Percentiles rank a stretch among this genome's conserved stretches.
Conservation (phyloP, 2,888 invertebrate genomes). For the Bellardia bayeri region DNA sequence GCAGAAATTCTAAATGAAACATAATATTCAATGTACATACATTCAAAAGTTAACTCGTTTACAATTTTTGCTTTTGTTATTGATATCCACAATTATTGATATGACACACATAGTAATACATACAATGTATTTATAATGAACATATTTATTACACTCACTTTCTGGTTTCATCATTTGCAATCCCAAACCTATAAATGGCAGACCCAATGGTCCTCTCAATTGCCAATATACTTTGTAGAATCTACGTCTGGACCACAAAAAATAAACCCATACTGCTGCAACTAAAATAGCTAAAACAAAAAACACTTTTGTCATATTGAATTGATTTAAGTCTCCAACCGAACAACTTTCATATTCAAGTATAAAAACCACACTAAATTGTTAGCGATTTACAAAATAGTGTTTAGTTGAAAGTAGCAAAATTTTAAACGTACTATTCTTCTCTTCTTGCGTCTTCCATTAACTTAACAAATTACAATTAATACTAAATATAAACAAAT, state of each 20-base stretch:
- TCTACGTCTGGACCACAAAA: constrained; percentile 80
- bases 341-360: constrained; percentile 23
- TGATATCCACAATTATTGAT: too few relatives aligned
- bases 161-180: constrained; percentile 82
- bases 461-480: constrained; percentile 17
- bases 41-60: neutral
- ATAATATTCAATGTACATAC: neutral
- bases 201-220: constrained; percentile 80
- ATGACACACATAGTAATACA: too few relatives aligned
- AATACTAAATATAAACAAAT: constrained; percentile 17
- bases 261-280: constrained; percentile 77
- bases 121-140: neutral
- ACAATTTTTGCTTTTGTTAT: too few relatives aligned
- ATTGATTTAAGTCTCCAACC: too few relatives aligned
- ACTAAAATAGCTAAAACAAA: constrained; percentile 75
- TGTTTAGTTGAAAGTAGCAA: neutral
- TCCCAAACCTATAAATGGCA: constrained; percentile 81
- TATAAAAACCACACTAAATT: constrained; percentile 42
- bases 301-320: constrained; percentile 57
- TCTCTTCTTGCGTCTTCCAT: neutral
- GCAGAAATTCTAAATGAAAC: constrained; percentile 76
- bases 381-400: neutral
- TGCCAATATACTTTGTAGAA: constrained; percentile 80
- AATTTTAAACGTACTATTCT: neutral
- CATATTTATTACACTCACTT: constrained; percentile 76